Evolutionary conservation across 2,113 vertebrate genomes (phyloP).

Genomic region (Ageneiosus marmoratus): DNA sequence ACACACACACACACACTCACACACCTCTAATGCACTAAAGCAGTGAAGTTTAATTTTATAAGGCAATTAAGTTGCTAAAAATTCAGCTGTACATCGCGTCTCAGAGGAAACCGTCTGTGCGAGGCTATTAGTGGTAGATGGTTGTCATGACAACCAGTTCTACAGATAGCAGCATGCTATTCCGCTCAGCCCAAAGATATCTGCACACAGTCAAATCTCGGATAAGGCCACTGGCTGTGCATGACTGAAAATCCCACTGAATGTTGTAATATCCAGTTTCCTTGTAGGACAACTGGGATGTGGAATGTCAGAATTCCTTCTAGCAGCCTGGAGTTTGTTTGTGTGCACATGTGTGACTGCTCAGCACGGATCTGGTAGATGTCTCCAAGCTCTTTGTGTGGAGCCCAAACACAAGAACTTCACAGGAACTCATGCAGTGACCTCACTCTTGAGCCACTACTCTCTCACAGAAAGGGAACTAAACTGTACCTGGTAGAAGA

Average conservation of each 20-base stretch:
- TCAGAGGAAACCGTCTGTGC: neutral
- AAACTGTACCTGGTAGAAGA: neutral
- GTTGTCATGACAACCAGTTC: neutral
- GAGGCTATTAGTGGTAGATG: neutral
- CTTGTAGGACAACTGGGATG: neutral
- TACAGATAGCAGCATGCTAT: neutral
- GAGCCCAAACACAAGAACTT: neutral
- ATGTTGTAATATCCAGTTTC: neutral
- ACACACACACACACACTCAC: neutral
- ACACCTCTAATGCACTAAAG: neutral
- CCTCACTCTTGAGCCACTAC: no score
- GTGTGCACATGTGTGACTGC: neutral
- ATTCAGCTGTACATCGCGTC: neutral
- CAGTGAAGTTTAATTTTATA: constrained; percentile 6
- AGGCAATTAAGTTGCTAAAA: constrained; percentile 21
- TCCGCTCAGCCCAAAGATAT: neutral
- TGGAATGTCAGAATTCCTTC: neutral
- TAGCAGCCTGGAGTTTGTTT: neutral
- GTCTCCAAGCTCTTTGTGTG: neutral
- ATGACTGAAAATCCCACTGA: neutral
- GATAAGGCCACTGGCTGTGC: no score
- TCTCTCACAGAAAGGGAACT: neutral
- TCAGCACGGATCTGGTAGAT: neutral
- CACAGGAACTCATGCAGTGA: neutral
- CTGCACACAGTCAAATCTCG: neutral